These are phyloP conservation scores for Sylvicapra grimmia DNA, from an alignment of 2,113 vertebrate species.

Conservation along the genomic window DNA sequence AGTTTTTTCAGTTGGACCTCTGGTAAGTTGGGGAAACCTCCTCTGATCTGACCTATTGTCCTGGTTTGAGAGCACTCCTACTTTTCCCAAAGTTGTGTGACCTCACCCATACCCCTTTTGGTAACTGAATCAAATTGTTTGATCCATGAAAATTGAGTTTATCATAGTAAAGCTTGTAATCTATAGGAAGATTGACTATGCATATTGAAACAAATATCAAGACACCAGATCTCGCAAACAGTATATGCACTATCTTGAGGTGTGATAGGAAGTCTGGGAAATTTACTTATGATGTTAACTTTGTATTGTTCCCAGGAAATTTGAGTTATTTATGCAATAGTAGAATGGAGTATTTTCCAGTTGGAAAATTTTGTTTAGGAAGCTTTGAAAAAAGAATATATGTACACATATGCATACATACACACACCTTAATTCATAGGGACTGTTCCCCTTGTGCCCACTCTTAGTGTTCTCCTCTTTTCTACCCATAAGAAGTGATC, in stretches of 20 bases:
- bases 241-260: not conserved
- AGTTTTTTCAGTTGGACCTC: conserved; percentile 24
- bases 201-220: not conserved
- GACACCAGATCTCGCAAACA: not conserved
- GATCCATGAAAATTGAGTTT: not conserved
- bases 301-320: conserved; percentile 23
- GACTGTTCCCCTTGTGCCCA: not conserved
- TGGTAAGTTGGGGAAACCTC: conserved; percentile 27
- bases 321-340: not conserved
- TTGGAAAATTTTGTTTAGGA: not conserved
- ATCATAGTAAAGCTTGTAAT: not conserved
- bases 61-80: not conserved
- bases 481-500: conserved; percentile 5
- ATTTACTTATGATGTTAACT: conserved; percentile 31
- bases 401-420: not conserved
- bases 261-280: not conserved
- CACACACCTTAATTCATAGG: not conserved
- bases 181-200: not conserved
- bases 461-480: conserved; percentile 17
- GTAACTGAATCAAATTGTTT: conserved; percentile 5
- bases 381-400: not conserved
- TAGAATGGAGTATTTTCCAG: not conserved
- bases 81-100: not conserved
- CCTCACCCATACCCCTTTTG: not conserved
- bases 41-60: not conserved